phyloP scores from a whole-genome alignment of 2,113 vertebrate species.

The Pelvicachromis taeniatus region DNA sequence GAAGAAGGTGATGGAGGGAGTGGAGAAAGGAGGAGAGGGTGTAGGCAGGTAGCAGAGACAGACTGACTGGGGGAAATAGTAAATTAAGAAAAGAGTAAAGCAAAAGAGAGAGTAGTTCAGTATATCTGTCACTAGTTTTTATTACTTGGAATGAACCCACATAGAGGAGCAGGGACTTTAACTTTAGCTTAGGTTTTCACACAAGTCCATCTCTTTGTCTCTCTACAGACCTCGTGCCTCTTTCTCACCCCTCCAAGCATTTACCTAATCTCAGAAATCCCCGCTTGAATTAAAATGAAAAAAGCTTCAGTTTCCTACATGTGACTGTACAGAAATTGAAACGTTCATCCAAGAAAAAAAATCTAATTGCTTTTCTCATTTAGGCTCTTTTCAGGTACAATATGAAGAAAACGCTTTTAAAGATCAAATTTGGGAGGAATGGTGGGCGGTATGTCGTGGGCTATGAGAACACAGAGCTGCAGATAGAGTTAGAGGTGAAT shows the following conservation, averaged over 20 bases:
- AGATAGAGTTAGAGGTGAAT: not conserved
- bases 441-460: not conserved
- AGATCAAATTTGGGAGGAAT: not conserved
- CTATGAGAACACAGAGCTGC: not conserved
- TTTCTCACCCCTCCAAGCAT: not conserved
- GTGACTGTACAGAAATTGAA: not conserved
- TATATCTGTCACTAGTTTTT: not conserved
- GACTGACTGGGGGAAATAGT: not conserved
- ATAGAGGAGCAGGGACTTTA: not conserved
- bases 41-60: not conserved
- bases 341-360: not conserved
- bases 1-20: not conserved
- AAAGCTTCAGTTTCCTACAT: not conserved
- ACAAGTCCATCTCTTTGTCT: not conserved
- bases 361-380: not conserved
- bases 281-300: not conserved
- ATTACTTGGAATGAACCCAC: not conserved
- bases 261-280: not conserved
- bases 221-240: not conserved
- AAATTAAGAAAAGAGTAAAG: not conserved
- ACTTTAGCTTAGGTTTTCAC: not conserved
- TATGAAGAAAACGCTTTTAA: not conserved
- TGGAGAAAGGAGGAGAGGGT: not conserved
- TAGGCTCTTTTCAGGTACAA: not conserved
- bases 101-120: not conserved